Percentiles rank a stretch among this genome's conserved stretches.
Conservation (phyloP, 2,113 vertebrate species). For the Dendrocopos noguchii region DNA sequence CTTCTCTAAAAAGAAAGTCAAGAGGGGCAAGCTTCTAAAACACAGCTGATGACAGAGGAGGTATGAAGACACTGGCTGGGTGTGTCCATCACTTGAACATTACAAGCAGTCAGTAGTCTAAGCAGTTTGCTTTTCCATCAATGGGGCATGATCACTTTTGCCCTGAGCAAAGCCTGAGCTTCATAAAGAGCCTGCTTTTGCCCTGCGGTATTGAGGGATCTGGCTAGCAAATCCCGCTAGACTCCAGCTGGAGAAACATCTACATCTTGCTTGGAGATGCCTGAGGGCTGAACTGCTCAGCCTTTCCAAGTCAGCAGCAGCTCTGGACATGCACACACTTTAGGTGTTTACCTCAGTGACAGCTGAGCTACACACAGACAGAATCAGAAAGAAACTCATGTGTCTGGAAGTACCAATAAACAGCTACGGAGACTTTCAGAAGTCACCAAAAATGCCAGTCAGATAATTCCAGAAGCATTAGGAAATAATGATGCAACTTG, state of each 20-base stretch:
- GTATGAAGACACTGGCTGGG: accelerated
- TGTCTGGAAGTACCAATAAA: background rate
- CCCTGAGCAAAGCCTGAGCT: background rate
- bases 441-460: background rate
- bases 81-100: accelerated
- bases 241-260: background rate
- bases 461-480: background rate
- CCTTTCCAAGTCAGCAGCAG: background rate
- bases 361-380: background rate
- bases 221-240: accelerated
- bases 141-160: accelerated
- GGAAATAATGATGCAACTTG: background rate
- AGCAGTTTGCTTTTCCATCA: background rate
- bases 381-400: background rate
- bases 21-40: background rate
- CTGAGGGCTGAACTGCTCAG: accelerated
- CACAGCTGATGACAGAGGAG: accelerated
- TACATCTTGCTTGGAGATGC: background rate
- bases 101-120: accelerated
- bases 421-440: background rate
- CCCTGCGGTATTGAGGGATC: background rate
- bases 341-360: background rate
- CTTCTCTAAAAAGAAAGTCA: background rate
- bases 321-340: accelerated
- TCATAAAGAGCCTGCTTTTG: background rate